Evolutionary conservation across 2,797 vertebrate genomes (phyloP).

Genomic region (Chromobotia macracanthus): DNA sequence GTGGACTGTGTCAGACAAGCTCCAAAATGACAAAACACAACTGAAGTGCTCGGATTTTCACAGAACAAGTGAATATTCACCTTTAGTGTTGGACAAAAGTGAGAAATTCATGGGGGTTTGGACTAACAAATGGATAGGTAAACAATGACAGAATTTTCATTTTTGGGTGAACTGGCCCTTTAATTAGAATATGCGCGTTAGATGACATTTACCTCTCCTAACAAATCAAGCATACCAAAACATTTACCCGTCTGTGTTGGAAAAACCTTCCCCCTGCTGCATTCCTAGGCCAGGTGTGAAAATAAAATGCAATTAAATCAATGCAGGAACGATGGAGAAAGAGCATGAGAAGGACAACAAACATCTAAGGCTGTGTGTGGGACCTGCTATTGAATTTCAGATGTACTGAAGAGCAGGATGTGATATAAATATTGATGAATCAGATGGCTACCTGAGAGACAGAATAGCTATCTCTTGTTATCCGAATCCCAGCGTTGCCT

Average conservation of each 20-base stretch:
- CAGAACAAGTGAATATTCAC: neutral
- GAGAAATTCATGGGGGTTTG: neutral
- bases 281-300: constrained; percentile 51
- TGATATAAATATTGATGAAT: constrained; percentile 65
- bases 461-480: constrained; percentile 56
- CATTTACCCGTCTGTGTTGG: constrained; percentile 39
- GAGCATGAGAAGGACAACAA: constrained; percentile 22
- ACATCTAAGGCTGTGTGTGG: constrained; percentile 42
- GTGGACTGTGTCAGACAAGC: neutral
- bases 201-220: constrained; percentile 29
- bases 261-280: neutral
- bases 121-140: neutral
- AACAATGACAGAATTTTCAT: neutral
- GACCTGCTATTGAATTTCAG: constrained; percentile 53
- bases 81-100: neutral
- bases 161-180: constrained; percentile 9
- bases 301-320: constrained; percentile 50
- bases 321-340: constrained; percentile 19
- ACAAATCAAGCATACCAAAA: constrained; percentile 41
- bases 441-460: constrained; percentile 61
- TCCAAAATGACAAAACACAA: neutral
- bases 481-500: constrained; percentile 47
- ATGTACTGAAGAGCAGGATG: constrained; percentile 52
- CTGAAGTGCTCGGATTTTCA: neutral
- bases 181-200: constrained; percentile 43